A percentile compares a stretch with the other conserved stretches of the same genome.
These are phyloP conservation scores for Linyphia triangularis DNA, from an alignment of 2,888 invertebrate genomes.

Conservation along the genomic window DNA sequence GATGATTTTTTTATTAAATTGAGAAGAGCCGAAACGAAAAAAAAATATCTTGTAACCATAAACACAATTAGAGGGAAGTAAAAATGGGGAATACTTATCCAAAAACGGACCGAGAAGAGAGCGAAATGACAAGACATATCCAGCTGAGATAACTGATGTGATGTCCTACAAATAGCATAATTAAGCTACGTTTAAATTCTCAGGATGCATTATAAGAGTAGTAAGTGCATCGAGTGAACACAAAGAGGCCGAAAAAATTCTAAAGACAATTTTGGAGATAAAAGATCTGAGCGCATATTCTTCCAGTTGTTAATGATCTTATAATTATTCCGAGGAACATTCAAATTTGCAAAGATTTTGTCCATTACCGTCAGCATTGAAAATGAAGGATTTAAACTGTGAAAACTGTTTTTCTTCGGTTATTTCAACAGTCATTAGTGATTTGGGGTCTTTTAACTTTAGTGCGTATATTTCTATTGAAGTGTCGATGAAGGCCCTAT, in stretches of 20 bases:
- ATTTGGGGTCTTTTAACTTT: neutral
- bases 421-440: neutral
- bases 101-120: conserved; percentile 7
- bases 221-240: neutral
- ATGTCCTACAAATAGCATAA: conserved; percentile 13
- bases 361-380: conserved; percentile 9
- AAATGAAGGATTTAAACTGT: neutral
- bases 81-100: neutral
- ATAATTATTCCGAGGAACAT: conserved; percentile 17
- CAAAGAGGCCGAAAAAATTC: conserved; percentile 1
- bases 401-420: neutral
- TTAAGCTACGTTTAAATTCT: conserved; percentile 5
- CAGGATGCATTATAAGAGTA: neutral
- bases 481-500: too few species aligned
- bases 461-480: too few species aligned
- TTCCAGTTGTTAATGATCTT: conserved; percentile 31
- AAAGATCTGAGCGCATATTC: conserved; percentile 10
- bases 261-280: neutral
- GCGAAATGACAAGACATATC: neutral
- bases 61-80: neutral
- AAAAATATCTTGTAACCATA: neutral
- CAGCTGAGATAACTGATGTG: conserved; percentile 31
- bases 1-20: neutral
- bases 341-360: conserved; percentile 11
- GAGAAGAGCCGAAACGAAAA: neutral